Conservation (phyloP, 2,888 invertebrate genomes). For the Zaprionus lineosus region DNA sequence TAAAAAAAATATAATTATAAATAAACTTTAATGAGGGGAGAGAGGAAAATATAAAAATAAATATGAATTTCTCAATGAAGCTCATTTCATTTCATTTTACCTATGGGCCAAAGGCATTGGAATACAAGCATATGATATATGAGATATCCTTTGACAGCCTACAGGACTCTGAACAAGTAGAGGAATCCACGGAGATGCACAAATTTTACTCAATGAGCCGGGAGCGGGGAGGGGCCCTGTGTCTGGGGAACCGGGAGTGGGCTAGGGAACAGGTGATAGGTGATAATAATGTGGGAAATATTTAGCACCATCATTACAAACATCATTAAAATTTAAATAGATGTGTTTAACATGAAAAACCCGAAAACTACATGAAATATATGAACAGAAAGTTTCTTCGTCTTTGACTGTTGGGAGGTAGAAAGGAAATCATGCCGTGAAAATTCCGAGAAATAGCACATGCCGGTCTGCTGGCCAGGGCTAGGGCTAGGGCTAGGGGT, state of each 20-base stretch:
- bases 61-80: no score
- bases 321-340: slow-evolving; percentile 78
- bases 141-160: slow-evolving; percentile 1
- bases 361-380: slow-evolving; percentile 15
- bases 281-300: slow-evolving; percentile 82
- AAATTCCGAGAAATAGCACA: slow-evolving; percentile 79
- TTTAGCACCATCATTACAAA: slow-evolving; percentile 80
- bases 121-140: not conserved
- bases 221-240: not conserved
- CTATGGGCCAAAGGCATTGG: no score
- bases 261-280: slow-evolving; percentile 40
- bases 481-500: slow-evolving; percentile 3
- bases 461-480: slow-evolving; percentile 14
- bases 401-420: slow-evolving; percentile 15
- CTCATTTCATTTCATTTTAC: no score
- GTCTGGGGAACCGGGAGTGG: not conserved
- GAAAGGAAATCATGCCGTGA: slow-evolving; percentile 68
- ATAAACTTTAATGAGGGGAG: no score
- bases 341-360: slow-evolving; percentile 71
- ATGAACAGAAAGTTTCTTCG: not conserved
- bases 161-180: no score
- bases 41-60: not conserved
- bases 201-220: slow-evolving; percentile 38
- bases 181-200: no score
- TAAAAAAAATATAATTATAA: no score